These are phyloP conservation scores for Nannobrachium achirus DNA, from an alignment of 2,113 vertebrate species.

Conservation along the genomic window DNA sequence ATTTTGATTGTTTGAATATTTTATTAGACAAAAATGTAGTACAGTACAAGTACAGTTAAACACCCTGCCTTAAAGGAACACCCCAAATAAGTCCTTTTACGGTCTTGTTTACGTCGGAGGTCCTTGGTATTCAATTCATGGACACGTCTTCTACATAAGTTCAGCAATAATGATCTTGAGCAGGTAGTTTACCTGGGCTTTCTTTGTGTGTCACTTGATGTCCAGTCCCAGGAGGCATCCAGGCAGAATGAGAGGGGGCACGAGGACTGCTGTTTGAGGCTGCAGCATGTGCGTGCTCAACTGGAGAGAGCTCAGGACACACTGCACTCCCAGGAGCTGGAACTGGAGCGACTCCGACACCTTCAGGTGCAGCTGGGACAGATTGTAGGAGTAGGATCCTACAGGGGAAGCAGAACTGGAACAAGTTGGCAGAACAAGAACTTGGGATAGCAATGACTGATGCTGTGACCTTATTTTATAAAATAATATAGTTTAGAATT, in stretches of 20 bases:
- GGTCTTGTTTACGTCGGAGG: too few species aligned
- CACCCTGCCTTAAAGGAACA: too few species aligned
- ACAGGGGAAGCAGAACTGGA: neutral
- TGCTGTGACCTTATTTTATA: neutral
- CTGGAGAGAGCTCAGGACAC: constrained; percentile 84
- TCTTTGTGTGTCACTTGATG: neutral
- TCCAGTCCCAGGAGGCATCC: constrained; percentile 78
- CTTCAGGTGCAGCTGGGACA: constrained; percentile 80
- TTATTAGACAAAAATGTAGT: too few species aligned
- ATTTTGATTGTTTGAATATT: too few species aligned
- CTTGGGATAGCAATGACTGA: neutral
- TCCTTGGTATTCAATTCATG: too few species aligned
- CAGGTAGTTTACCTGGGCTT: neutral
- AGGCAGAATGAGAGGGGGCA: constrained; percentile 82
- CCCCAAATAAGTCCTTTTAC: too few species aligned
- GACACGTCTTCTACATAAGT: too few species aligned
- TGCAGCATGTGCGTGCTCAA: constrained; percentile 81
- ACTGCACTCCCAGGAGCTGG: constrained; percentile 84
- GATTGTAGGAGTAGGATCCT: constrained; percentile 62
- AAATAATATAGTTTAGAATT: neutral
- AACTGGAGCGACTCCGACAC: constrained; percentile 83
- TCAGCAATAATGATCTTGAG: neutral
- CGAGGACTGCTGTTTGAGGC: constrained; percentile 78
- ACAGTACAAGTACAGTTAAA: too few species aligned
- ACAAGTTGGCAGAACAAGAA: neutral